A percentile compares a stretch with the other conserved stretches of the same genome.
Conservation (phyloP, 2,113 vertebrate genomes). For the Rhea americana region DNA sequence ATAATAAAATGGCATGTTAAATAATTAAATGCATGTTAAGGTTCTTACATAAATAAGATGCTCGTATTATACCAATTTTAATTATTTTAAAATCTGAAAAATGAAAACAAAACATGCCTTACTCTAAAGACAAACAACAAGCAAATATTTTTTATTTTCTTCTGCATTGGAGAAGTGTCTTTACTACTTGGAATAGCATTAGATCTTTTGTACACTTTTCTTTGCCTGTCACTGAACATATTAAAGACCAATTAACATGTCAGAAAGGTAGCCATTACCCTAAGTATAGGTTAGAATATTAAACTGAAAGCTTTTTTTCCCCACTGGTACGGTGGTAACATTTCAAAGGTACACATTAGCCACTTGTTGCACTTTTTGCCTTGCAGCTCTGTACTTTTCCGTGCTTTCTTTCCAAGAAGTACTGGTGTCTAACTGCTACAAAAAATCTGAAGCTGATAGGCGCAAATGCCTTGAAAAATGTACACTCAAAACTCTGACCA, state of each 20-base stretch:
- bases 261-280: slow-evolving; percentile 51
- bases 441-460: background rate
- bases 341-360: slow-evolving; percentile 25
- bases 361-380: slow-evolving; percentile 58
- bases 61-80: background rate
- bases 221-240: slow-evolving; percentile 42
- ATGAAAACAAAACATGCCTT: slow-evolving; percentile 56
- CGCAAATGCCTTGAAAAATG: background rate
- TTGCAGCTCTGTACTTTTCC: background rate
- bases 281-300: slow-evolving; percentile 48
- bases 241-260: slow-evolving; percentile 66
- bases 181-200: slow-evolving; percentile 43
- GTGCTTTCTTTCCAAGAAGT: background rate
- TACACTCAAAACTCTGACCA: background rate
- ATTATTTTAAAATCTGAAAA: slow-evolving; percentile 18
- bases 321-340: background rate
- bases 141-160: slow-evolving; percentile 60
- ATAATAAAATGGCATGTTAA: background rate
- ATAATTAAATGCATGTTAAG: slow-evolving; percentile 3
- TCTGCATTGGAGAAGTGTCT: slow-evolving; percentile 48
- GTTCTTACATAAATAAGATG: background rate
- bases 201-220: slow-evolving; percentile 44
- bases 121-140: slow-evolving; percentile 19
- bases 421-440: background rate
- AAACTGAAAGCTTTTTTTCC: slow-evolving; percentile 11